Conservation (phyloP, 2,113 vertebrate genomes). For the Malurus melanocephalus region DNA sequence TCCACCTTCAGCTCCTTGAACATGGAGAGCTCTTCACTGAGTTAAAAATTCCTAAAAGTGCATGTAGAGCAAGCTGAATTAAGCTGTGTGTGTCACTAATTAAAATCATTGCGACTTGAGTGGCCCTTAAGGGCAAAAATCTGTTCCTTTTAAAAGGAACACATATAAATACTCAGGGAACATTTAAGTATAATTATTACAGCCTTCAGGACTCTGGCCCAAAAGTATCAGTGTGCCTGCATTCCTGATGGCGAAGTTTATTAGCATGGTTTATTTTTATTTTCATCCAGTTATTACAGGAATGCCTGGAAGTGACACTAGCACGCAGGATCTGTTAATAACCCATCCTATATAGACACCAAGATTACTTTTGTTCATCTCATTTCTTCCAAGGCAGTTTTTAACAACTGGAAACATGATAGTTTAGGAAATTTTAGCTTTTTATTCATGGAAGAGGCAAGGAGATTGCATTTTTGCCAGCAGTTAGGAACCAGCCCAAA, state of each 20-base stretch:
- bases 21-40: not conserved
- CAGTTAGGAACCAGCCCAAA: not conserved
- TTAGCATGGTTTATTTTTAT: conserved; percentile 14
- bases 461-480: not conserved
- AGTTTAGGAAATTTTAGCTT: not conserved
- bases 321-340: not conserved
- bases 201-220: conserved; percentile 17
- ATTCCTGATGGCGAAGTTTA: not conserved
- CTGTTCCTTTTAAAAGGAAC: conserved; percentile 26
- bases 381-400: not conserved
- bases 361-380: not conserved
- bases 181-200: conserved; percentile 48
- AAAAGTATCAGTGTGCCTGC: not conserved
- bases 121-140: conserved; percentile 45
- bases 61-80: conserved; percentile 4
- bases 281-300: not conserved
- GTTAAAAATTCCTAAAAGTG: not conserved
- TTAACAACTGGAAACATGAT: not conserved
- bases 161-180: conserved; percentile 15
- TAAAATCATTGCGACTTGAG: conserved; percentile 34
- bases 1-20: not conserved
- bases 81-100: conserved; percentile 36
- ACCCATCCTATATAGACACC: not conserved
- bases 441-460: not conserved
- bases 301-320: not conserved